phyloP scores from a whole-genome alignment of 2,113 vertebrate species.

The Patagioenas fasciata region DNA sequence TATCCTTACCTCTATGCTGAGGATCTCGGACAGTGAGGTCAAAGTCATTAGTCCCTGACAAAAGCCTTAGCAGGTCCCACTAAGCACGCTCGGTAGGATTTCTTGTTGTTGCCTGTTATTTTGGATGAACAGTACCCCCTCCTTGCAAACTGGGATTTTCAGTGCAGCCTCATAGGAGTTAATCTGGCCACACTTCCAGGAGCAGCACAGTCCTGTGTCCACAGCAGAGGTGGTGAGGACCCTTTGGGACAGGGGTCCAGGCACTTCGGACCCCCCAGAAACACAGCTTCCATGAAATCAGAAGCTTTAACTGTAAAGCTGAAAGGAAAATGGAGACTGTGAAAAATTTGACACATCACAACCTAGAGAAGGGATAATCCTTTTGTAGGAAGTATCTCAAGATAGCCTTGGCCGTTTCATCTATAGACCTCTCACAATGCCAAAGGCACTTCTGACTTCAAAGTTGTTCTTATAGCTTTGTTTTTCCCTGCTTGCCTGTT shows the following conservation, averaged over 20 bases:
- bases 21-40: background rate
- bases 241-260: background rate
- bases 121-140: background rate
- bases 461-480: background rate
- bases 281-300: background rate
- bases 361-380: background rate
- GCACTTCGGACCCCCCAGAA: background rate
- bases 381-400: background rate
- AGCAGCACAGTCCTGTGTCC: background rate
- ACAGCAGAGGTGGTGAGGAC: background rate
- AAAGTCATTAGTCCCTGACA: constrained; percentile 28
- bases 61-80: constrained; percentile 15
- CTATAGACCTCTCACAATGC: background rate
- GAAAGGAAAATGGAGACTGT: background rate
- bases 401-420: background rate
- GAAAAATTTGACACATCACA: background rate
- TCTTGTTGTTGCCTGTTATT: background rate
- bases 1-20: background rate
- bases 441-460: background rate
- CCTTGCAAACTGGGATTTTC: background rate
- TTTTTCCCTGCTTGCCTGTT: background rate
- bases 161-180: background rate
- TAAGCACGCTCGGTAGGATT: background rate
- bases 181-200: background rate
- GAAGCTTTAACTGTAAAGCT: background rate